Conservation (phyloP, 2,113 vertebrate species). For the Bujurquina vittata region DNA sequence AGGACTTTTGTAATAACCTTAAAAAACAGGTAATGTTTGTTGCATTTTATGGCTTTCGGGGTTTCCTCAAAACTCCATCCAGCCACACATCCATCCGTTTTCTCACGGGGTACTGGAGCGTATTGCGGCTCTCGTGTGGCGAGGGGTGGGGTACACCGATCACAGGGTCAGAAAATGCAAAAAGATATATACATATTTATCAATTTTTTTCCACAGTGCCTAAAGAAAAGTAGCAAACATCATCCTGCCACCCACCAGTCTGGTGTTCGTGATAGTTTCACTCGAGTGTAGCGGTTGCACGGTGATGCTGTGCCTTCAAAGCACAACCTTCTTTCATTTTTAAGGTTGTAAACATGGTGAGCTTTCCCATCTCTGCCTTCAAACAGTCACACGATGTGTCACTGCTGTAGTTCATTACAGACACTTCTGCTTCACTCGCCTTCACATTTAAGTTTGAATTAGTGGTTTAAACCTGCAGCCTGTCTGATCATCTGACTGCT, state of each 20-base stretch:
- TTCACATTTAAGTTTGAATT: background rate
- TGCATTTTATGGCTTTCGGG: too few species aligned
- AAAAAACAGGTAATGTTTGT: too few species aligned
- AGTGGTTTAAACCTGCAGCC: background rate
- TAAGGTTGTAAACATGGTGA: background rate
- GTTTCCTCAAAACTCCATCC: too few species aligned
- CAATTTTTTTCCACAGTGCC: too few species aligned
- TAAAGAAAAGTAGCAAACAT: rapidly evolving
- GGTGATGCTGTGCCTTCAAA: background rate
- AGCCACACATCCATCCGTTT: too few species aligned
- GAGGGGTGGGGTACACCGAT: too few species aligned
- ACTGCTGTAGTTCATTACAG: background rate
- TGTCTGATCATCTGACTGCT: background rate
- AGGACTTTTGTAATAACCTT: too few species aligned
- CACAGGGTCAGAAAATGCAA: too few species aligned
- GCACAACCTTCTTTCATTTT: background rate
- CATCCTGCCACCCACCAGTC: background rate
- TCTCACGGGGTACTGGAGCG: too few species aligned
- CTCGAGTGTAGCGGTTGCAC: too few species aligned
- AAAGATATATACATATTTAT: too few species aligned
- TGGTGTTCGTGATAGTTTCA: background rate
- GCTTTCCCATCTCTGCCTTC: background rate
- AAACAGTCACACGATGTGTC: background rate
- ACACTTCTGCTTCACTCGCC: background rate
- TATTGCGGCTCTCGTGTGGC: too few species aligned